Evolutionary conservation across 2,888 invertebrate species (phyloP).

Genomic region (Ommatoiulus sabulosus): DNA sequence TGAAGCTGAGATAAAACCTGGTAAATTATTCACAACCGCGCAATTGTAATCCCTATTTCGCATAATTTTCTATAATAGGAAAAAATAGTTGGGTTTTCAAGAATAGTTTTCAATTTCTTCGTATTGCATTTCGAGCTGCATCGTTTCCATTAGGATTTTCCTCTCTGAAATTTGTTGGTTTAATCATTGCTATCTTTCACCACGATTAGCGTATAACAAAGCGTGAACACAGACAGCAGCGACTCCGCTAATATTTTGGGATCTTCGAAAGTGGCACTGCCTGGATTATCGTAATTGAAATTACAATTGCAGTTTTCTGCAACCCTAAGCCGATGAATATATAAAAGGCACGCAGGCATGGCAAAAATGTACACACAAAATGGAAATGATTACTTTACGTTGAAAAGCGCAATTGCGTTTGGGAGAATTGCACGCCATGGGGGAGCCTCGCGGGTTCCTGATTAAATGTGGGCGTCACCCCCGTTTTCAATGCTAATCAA

Average conservation of each 20-base stretch:
- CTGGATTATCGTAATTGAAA: slow-evolving; percentile 45
- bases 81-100: not conserved
- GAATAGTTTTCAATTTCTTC: not conserved
- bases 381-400: slow-evolving; percentile 7
- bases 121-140: not conserved
- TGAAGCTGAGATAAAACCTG: not conserved
- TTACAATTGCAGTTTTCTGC: slow-evolving; percentile 31
- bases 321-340: not conserved
- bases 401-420: slow-evolving; percentile 7
- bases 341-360: not conserved
- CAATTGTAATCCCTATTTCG: not conserved
- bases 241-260: not conserved
- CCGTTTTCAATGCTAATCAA: slow-evolving; percentile 27
- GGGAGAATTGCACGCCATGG: slow-evolving; percentile 24
- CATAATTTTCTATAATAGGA: not conserved
- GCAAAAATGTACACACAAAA: slow-evolving; percentile 20
- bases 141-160: not conserved
- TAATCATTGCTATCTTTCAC: not conserved
- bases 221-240: not conserved
- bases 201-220: not conserved
- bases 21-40: not conserved
- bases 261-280: not conserved
- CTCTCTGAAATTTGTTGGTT: not conserved
- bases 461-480: slow-evolving; percentile 39
- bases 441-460: slow-evolving; percentile 20